Percentiles rank a stretch among this genome's conserved stretches.
Conservation (phyloP, 2,888 invertebrate genomes). For the Phasia obesa region DNA sequence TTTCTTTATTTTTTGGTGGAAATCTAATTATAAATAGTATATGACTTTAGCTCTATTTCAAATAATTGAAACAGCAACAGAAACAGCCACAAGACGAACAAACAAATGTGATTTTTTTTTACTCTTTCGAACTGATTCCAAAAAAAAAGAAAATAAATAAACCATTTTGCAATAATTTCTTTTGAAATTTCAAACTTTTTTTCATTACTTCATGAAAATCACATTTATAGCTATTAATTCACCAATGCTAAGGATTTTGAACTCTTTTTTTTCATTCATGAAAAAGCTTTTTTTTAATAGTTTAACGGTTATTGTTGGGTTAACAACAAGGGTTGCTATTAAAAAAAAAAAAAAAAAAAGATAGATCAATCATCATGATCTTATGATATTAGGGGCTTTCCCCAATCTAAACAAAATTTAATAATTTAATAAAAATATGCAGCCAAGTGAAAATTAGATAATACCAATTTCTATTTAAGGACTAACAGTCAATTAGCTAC, state of each 20-base stretch:
- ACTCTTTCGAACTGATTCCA: not conserved
- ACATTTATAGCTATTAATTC: slow-evolving; percentile 30
- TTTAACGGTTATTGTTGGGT: not conserved
- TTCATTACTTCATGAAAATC: not conserved
- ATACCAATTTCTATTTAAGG: too few species aligned
- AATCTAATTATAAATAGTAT: slow-evolving; percentile 70
- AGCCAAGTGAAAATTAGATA: too few species aligned
- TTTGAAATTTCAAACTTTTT: slow-evolving; percentile 6
- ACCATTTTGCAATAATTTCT: slow-evolving; percentile 33
- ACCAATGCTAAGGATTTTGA: not conserved
- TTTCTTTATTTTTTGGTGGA: slow-evolving; percentile 59
- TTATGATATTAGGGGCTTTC: too few species aligned
- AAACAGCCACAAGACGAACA: slow-evolving; percentile 43
- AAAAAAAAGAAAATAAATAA: not conserved
- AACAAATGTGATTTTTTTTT: slow-evolving; percentile 31
- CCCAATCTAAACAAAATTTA: too few species aligned
- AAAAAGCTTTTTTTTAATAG: slow-evolving; percentile 72
- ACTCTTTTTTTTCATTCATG: slow-evolving; percentile 64
- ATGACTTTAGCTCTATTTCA: slow-evolving; percentile 63
- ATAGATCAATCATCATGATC: too few species aligned
- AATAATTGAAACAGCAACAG: slow-evolving; percentile 40
- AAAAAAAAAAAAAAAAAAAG: too few species aligned
- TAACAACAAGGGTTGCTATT: too few species aligned
- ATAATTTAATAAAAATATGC: too few species aligned
- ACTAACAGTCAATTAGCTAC: too few species aligned